Conservation (phyloP, 2,113 vertebrate species). For the Antechinus flavipes region DNA sequence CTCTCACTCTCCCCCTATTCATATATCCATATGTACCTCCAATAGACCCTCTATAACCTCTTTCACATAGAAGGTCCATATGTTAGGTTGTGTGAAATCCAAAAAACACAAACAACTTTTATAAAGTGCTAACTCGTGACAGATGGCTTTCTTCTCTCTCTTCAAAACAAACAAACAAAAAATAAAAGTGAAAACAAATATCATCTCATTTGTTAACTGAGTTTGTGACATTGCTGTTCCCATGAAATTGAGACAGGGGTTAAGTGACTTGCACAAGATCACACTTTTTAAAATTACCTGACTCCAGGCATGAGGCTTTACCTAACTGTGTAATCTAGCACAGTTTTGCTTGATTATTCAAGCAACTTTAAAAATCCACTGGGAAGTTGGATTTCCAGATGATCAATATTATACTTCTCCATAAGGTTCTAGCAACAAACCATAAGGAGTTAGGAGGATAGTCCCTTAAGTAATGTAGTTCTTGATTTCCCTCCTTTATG, state of each 20-base stretch:
- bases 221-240: too few species aligned
- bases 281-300: neutral
- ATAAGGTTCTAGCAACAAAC: neutral
- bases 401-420: too few species aligned
- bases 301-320: neutral
- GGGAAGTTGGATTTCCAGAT: neutral
- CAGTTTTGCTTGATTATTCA: neutral
- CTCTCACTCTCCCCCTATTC: too few species aligned
- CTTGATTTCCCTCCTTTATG: neutral
- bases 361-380: neutral
- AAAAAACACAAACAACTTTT: neutral
- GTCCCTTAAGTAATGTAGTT: neutral
- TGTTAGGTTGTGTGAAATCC: neutral
- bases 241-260: neutral
- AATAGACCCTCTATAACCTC: neutral
- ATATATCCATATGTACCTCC: too few species aligned
- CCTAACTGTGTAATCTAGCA: neutral
- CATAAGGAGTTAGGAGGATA: neutral
- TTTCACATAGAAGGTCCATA: too few species aligned
- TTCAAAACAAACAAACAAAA: too few species aligned
- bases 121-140: neutral
- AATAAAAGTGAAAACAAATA: too few species aligned
- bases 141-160: neutral
- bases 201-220: neutral
- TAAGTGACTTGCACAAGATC: too few species aligned